These are phyloP conservation scores for Zosterops lateralis DNA, from an alignment of 2,113 vertebrate genomes.

Conservation along the genomic window DNA sequence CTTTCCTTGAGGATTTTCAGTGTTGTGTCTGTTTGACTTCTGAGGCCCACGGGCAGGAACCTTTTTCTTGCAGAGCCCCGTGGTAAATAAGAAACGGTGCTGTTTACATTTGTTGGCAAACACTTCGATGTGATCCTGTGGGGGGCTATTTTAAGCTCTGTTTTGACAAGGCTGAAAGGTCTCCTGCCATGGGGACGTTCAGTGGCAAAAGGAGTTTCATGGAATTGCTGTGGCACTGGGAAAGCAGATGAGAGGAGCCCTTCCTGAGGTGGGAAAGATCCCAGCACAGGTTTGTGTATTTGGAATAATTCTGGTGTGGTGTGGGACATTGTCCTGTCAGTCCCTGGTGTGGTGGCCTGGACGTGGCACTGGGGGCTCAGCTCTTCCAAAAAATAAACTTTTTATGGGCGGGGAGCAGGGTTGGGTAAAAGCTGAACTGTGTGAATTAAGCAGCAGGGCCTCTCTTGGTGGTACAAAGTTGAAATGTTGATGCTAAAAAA, in stretches of 20 bases:
- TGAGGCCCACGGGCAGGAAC: not conserved
- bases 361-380: not conserved
- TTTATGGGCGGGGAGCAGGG: not conserved
- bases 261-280: not conserved
- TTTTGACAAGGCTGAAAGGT: slow-evolving; percentile 22
- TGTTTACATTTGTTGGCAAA: slow-evolving; percentile 28
- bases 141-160: slow-evolving; percentile 33
- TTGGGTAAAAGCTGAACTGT: not conserved
- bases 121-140: not conserved
- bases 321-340: not conserved
- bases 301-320: not conserved
- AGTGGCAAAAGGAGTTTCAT: not conserved
- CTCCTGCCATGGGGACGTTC: not conserved
- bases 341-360: not conserved
- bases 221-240: not conserved
- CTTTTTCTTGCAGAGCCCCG: not conserved
- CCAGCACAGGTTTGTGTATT: not conserved
- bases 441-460: not conserved
- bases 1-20: slow-evolving; percentile 19
- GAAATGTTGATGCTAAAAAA: not conserved
- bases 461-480: not conserved
- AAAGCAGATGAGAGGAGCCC: not conserved
- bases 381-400: not conserved
- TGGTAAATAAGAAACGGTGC: not conserved
- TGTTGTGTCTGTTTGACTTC: slow-evolving; percentile 6